Evolutionary conservation across 2,113 vertebrate species (phyloP).

Genomic region (Pseudolaguvia tuberculata): DNA sequence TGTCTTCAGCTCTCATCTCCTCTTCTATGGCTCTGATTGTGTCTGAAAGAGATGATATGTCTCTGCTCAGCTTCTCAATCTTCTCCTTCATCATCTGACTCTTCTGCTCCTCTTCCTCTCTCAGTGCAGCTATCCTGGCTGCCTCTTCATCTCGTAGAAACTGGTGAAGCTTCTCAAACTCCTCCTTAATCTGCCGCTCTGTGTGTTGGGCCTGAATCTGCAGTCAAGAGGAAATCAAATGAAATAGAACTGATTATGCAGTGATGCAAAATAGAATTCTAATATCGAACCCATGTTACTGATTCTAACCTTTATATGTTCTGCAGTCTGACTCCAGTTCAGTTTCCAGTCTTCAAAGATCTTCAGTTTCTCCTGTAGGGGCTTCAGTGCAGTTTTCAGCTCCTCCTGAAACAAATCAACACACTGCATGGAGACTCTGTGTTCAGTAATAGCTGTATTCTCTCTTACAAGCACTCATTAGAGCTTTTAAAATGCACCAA

Average conservation of each 20-base stretch:
- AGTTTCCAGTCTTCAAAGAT: conserved; percentile 22
- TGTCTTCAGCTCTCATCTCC: conserved; percentile 26
- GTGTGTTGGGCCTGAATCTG: conserved; percentile 27
- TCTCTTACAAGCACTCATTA: too few relatives aligned
- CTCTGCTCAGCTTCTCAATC: conserved; percentile 6
- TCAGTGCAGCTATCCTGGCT: conserved; percentile 21
- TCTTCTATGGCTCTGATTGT: conserved; percentile 26
- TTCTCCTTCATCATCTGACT: conserved; percentile 27
- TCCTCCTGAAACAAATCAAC: conserved; percentile 31
- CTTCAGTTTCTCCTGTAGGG: conserved; percentile 11
- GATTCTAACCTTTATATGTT: conserved; percentile 23
- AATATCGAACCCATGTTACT: background rate
- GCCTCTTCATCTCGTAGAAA: conserved; percentile 33
- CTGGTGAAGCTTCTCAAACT: conserved; percentile 32
- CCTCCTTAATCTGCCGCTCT: conserved; percentile 10
- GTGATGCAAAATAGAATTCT: background rate
- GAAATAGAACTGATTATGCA: too few relatives aligned
- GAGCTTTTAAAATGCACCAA: too few relatives aligned
- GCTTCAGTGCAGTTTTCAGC: conserved; percentile 12
- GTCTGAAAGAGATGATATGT: conserved; percentile 28
- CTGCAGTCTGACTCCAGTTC: conserved; percentile 16
- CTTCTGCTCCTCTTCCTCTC: conserved; percentile 26
- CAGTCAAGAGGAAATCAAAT: too few relatives aligned
- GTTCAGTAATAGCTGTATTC: too few relatives aligned
- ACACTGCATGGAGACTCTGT: too few relatives aligned